These are phyloP conservation scores for Syngnathus acus DNA, from an alignment of 2,797 vertebrate species.

Conservation along the genomic window DNA sequence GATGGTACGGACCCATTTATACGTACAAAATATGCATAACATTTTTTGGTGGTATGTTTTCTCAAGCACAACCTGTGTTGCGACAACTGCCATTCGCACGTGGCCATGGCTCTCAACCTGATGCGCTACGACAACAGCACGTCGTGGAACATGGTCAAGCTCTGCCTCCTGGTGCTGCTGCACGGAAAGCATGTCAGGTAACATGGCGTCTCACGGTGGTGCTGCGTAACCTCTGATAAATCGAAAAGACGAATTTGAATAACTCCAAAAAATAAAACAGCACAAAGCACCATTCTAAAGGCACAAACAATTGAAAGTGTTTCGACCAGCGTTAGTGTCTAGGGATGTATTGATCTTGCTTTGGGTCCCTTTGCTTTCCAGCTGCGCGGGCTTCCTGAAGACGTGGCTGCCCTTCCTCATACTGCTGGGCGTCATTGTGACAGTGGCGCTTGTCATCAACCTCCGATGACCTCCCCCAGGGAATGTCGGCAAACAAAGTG, in stretches of 20 bases:
- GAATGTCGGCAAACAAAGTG: not conserved
- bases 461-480: conserved; percentile 73
- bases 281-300: conserved; percentile 7
- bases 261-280: too few relatives aligned
- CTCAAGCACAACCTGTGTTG: conserved; percentile 93
- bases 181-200: conserved; percentile 90
- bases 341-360: not conserved
- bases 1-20: conserved; percentile 69
- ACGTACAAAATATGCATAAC: not conserved
- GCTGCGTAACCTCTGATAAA: too few relatives aligned
- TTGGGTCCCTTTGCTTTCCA: conserved; percentile 36
- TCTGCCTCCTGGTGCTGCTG: conserved; percentile 83
- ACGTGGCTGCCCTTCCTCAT: conserved; percentile 92
- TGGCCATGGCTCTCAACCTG: conserved; percentile 92
- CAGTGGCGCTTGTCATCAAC: conserved; percentile 76
- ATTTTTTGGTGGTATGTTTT: not conserved
- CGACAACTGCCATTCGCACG: conserved; percentile 97
- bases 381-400: conserved; percentile 85
- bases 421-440: conserved; percentile 74
- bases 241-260: too few relatives aligned
- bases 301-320: not conserved
- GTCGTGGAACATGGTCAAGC: conserved; percentile 96
- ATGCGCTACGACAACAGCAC: conserved; percentile 91
- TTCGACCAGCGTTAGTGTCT: not conserved
- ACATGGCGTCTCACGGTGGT: too few relatives aligned